Percentiles rank a stretch among this genome's conserved stretches.
Evolutionary conservation across 2,888 invertebrate species (phyloP).

Genomic region (Pristionchus fissidentatus): DNA sequence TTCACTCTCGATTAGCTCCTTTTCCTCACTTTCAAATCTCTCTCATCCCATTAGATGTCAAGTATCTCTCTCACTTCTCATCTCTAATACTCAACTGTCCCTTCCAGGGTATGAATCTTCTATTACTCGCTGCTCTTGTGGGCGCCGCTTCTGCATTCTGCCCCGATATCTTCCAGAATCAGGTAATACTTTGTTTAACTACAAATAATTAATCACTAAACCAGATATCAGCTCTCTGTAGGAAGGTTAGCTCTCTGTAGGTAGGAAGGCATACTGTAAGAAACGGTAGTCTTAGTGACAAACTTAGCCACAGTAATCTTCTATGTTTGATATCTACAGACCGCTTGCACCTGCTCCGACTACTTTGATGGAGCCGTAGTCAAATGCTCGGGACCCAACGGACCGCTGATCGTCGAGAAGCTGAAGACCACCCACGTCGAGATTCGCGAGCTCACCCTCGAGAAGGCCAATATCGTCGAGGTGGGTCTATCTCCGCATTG

Average conservation of each 20-base stretch:
- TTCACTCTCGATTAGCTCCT: conserved; percentile 9
- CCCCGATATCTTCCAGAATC: conserved; percentile 70
- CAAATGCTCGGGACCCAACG: conserved; percentile 71
- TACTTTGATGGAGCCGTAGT: conserved; percentile 75
- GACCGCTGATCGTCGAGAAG: conserved; percentile 72
- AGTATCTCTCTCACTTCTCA: conserved; percentile 9
- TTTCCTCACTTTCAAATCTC: neutral
- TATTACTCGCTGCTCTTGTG: conserved; percentile 51
- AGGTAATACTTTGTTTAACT: conserved; percentile 51
- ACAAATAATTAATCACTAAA: neutral
- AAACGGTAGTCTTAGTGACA: neutral
- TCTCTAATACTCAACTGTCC: neutral
- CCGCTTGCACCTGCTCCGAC: conserved; percentile 70
- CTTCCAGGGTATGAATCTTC: conserved; percentile 49
- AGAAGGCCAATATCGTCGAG: conserved; percentile 75
- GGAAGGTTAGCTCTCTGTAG: no score
- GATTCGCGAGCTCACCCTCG: conserved; percentile 71
- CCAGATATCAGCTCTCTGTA: no score
- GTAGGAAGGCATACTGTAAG: no score
- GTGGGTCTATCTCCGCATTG: conserved; percentile 52
- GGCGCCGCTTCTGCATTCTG: conserved; percentile 63
- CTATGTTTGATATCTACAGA: conserved; percentile 53
- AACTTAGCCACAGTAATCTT: neutral
- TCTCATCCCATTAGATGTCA: neutral
- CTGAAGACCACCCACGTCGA: conserved; percentile 70